phyloP scores from a whole-genome alignment of 2,113 vertebrate genomes.

The Larimichthys polyactis region DNA sequence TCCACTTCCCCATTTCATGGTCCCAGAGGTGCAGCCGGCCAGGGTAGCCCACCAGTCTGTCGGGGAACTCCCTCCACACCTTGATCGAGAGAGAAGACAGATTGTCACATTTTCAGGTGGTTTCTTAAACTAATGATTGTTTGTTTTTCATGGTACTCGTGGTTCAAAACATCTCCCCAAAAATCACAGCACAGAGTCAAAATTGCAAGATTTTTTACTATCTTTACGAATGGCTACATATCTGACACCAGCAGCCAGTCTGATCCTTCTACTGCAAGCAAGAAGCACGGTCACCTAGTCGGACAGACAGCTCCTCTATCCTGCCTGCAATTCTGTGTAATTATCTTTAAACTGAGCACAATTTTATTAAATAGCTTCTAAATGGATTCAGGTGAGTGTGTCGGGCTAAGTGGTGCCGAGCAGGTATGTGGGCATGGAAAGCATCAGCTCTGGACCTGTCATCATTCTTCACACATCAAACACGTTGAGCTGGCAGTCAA shows the following conservation, averaged over 20 bases:
- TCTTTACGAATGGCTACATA: slow-evolving; percentile 23
- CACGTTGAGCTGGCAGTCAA: slow-evolving; percentile 57
- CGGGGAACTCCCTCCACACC: slow-evolving; percentile 98
- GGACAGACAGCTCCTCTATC: slow-evolving; percentile 59
- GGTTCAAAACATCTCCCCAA: slow-evolving; percentile 29
- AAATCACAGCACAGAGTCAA: slow-evolving; percentile 7
- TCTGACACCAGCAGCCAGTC: slow-evolving; percentile 40
- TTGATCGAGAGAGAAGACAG: slow-evolving; percentile 63
- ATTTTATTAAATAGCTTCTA: slow-evolving; percentile 83
- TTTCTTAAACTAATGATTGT: neutral
- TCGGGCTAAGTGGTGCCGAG: slow-evolving; percentile 11
- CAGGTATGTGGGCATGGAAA: slow-evolving; percentile 75
- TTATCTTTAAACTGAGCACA: slow-evolving; percentile 83
- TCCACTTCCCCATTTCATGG: slow-evolving; percentile 99
- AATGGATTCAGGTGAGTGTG: slow-evolving; percentile 83
- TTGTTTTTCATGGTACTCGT: no score
- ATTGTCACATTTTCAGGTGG: slow-evolving; percentile 27
- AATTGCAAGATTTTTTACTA: neutral
- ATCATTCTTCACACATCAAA: slow-evolving; percentile 79
- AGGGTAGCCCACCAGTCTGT: slow-evolving; percentile 96
- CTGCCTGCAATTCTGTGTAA: slow-evolving; percentile 78
- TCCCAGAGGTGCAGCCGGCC: slow-evolving; percentile 98
- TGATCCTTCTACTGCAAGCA: slow-evolving; percentile 18
- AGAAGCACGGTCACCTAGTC: slow-evolving; percentile 33
- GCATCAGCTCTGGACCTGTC: slow-evolving; percentile 73